These are phyloP conservation scores for Drosophila subquinaria DNA, from an alignment of 2,888 invertebrate genomes.

Conservation along the genomic window DNA sequence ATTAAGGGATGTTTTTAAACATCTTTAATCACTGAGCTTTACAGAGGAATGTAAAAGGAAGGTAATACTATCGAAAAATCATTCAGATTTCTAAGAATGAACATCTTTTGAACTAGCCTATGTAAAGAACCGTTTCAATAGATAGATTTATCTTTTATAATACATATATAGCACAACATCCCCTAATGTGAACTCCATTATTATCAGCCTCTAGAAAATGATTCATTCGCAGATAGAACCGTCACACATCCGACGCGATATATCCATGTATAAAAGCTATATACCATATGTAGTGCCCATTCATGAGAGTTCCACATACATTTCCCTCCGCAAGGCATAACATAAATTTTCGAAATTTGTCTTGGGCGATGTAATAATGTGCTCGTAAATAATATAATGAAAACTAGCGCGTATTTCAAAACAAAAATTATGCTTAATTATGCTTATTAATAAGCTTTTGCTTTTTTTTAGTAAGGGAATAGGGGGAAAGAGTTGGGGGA, in stretches of 20 bases:
- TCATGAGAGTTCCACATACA: constrained; percentile 20
- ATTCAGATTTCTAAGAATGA: neutral
- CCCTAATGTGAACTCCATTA: constrained; percentile 1
- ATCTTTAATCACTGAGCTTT: too few species aligned
- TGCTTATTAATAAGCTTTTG: constrained; percentile 68
- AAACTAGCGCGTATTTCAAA: constrained; percentile 63
- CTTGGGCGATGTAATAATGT: constrained; percentile 57
- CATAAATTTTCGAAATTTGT: constrained; percentile 69
- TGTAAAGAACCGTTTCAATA: neutral
- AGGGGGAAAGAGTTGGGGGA: constrained; percentile 1
- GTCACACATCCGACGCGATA: constrained; percentile 37
- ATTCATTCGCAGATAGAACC: constrained; percentile 32
- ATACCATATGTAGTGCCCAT: constrained; percentile 33
- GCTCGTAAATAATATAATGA: constrained; percentile 64
- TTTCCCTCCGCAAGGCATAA: constrained; percentile 6
- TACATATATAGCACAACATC: neutral
- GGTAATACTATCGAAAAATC: neutral
- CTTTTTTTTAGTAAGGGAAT: constrained; percentile 11
- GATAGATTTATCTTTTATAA: constrained; percentile 4
- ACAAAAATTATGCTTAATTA: constrained; percentile 74
- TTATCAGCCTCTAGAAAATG: constrained; percentile 38
- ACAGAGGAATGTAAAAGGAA: neutral
- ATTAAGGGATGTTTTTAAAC: too few species aligned
- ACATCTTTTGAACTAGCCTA: neutral
- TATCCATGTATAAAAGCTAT: constrained; percentile 12